Evolutionary conservation across 1,140 invertebrate species (phyloP), one percentile per base, ranked within the genome.

Genomic region (Nymphalis io): DNA sequence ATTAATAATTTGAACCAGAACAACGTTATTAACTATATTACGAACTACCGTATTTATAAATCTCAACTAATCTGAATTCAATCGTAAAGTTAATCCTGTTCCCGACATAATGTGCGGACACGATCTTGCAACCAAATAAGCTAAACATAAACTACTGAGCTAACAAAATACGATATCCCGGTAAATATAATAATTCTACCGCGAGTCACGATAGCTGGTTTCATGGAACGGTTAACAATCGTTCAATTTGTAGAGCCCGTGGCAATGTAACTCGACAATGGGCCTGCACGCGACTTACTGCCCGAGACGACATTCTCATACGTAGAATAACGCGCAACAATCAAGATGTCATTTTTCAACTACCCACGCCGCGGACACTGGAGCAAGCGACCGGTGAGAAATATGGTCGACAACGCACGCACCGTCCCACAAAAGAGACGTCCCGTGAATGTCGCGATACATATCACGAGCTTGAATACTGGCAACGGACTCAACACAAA

Each of bases 341-440:
- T 89, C 88, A 90, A 91, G 89, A 91, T 91, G 89, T 91, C 89
- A 91, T 91, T 89, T 91, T 89, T 91, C 87, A 90, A 90, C 89
- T 89, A 89, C 89, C 89, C 89, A 91, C 89, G 83, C 85, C 64
- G 82, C 76, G 80, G 79, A 84, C 85, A 81, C 75, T 76, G 80
- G 73, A 74, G 74, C 76, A 75, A 76, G 72, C 65, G 80, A 82
- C 83, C 82, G 79, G 73, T 74, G 77, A 89, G 87, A 91, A 89
- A 85, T 91, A 91, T 88, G 83, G 89, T 83, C 83, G 84, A 87
- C 87, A 88, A 82, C 82, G 79, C 83, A 87, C 86, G 85, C 85
- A 88, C 75, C 76, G 77, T 70, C 69, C 75, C 72, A 86, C 83
- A 89, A 88, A 88, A 85, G 79, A 88, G 81, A 84, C 84, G 81